Evolutionary conservation across 2,113 vertebrate species (phyloP).

Genomic region (Eurystomus gularis): DNA sequence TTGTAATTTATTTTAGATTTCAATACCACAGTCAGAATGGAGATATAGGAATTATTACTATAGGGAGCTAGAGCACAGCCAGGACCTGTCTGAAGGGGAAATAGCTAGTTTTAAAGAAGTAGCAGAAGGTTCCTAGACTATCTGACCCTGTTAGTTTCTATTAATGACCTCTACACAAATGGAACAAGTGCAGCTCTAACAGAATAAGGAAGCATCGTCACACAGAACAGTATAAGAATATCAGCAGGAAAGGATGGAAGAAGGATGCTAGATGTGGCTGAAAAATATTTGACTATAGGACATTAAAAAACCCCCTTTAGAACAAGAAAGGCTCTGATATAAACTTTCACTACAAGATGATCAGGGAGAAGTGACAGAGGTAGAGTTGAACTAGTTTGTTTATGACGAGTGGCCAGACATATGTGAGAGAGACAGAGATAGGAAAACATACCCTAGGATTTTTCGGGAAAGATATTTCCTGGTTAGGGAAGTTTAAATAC

Average conservation of each 20-base stretch:
- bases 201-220: neutral
- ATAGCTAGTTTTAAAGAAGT: neutral
- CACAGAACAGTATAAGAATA: neutral
- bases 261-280: neutral
- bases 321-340: neutral
- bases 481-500: neutral
- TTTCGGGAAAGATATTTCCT: neutral
- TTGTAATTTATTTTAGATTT: neutral
- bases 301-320: neutral
- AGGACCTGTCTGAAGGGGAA: neutral
- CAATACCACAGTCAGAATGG: neutral
- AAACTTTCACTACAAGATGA: neutral
- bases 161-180: neutral
- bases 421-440: neutral
- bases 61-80: neutral
- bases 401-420: neutral
- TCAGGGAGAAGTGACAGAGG: neutral
- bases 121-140: neutral
- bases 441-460: neutral
- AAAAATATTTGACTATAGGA: neutral
- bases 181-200: neutral
- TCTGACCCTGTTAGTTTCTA: neutral
- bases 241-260: neutral
- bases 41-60: neutral
- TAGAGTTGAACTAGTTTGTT: neutral